Evolutionary conservation across 2,113 vertebrate species (phyloP).

Genomic region (Hemiscyllium ocellatum): DNA sequence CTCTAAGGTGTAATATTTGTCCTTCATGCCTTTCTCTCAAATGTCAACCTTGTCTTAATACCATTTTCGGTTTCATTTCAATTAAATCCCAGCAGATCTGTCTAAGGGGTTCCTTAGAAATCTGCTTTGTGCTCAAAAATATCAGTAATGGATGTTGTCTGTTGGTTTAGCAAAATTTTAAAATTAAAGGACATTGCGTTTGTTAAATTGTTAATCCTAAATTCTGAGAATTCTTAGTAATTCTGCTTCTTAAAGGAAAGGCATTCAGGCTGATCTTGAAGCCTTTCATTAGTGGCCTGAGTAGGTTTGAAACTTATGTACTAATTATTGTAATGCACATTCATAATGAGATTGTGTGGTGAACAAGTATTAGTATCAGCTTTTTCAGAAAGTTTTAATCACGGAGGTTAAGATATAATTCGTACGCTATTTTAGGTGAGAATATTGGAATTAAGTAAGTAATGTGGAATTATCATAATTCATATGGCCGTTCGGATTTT

Average conservation of each 20-base stretch:
- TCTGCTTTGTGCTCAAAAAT: neutral
- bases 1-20: neutral
- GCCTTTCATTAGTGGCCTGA: neutral
- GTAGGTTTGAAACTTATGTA: neutral
- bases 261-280: neutral
- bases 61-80: slow-evolving; percentile 14
- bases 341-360: too few species aligned
- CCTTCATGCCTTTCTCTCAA: neutral
- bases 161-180: neutral
- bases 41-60: neutral
- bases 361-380: neutral
- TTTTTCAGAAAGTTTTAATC: neutral
- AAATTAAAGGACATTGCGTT: neutral
- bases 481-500: neutral
- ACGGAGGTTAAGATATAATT: neutral
- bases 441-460: neutral
- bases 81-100: neutral
- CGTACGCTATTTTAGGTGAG: neutral
- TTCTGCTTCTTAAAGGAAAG: neutral
- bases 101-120: neutral
- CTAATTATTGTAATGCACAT: neutral
- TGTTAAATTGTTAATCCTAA: neutral
- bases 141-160: neutral
- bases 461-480: neutral
- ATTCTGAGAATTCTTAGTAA: neutral